A percentile compares a stretch with the other conserved stretches of the same genome.
Evolutionary conservation across 2,113 vertebrate genomes (phyloP).

Genomic region (Phocoena sinus): DNA sequence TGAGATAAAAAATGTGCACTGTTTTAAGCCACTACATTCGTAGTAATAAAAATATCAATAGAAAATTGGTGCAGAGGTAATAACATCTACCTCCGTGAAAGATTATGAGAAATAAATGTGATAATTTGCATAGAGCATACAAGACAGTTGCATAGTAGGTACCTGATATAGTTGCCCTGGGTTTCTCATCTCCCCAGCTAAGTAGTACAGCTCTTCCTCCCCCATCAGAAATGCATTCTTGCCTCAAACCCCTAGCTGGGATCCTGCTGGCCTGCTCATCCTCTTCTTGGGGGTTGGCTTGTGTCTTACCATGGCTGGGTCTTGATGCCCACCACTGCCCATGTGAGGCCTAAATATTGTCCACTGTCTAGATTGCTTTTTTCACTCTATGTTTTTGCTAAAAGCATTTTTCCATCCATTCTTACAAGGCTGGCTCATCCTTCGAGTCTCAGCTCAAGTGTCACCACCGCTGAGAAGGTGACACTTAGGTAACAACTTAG

Average conservation of each 20-base stretch:
- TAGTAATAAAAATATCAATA: neutral
- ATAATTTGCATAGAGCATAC: neutral
- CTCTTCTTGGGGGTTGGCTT: neutral
- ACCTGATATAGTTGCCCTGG: neutral
- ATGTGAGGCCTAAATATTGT: neutral
- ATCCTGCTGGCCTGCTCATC: neutral
- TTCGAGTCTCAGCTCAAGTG: neutral
- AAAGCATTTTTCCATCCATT: neutral
- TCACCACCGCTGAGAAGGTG: neutral
- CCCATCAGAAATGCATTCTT: neutral
- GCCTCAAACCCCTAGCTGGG: neutral
- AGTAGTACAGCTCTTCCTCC: neutral
- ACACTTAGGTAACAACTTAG: neutral
- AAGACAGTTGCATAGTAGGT: neutral
- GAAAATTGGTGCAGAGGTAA: neutral
- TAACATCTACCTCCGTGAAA: neutral
- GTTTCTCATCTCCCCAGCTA: neutral
- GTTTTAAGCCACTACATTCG: neutral
- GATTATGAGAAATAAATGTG: neutral
- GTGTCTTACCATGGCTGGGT: neutral
- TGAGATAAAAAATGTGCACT: neutral
- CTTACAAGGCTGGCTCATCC: neutral
- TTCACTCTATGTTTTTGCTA: neutral
- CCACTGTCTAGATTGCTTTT: neutral
- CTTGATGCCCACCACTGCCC: neutral